These are phyloP conservation scores for Podarcis raffonei DNA, from an alignment of 2,113 vertebrate species.

Conservation along the genomic window DNA sequence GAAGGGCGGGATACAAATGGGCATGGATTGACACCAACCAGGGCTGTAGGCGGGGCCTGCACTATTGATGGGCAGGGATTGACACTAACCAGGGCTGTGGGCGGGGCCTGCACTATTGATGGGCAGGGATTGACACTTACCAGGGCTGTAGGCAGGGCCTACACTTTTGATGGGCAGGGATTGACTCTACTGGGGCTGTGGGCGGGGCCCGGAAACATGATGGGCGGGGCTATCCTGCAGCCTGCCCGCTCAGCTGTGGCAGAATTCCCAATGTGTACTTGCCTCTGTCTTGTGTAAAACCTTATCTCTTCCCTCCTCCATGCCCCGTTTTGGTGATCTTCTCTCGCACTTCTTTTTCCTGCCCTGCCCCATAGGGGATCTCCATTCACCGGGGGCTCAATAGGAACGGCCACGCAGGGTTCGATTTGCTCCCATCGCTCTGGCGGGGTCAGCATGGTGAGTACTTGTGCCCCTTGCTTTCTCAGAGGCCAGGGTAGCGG, in stretches of 20 bases:
- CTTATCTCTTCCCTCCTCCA: accelerated
- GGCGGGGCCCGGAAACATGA: too few species aligned
- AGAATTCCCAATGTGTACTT: background rate
- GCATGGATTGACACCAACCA: too few species aligned
- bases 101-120: background rate
- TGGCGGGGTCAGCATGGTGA: constrained; percentile 90
- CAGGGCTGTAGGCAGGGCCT: too few species aligned
- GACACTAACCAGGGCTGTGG: too few species aligned
- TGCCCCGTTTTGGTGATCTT: background rate
- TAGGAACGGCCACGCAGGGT: constrained; percentile 88
- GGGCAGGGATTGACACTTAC: background rate
- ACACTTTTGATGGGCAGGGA: too few species aligned
- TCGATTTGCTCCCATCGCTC: constrained; percentile 91
- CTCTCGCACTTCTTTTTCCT: background rate
- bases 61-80: too few species aligned
- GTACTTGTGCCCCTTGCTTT: constrained; percentile 29
- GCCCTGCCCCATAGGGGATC: constrained; percentile 70
- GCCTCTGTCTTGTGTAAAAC: background rate
- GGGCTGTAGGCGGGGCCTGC: background rate
- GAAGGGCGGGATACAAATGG: too few species aligned
- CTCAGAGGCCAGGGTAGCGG: background rate
- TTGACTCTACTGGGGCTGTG: too few species aligned
- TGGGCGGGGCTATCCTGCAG: background rate
- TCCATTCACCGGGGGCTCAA: constrained; percentile 79
- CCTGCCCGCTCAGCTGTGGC: background rate